These are phyloP conservation scores for Stichodactyla mertensii DNA, from an alignment of 64 coral and sea anemone species.

Conservation along the genomic window DNA sequence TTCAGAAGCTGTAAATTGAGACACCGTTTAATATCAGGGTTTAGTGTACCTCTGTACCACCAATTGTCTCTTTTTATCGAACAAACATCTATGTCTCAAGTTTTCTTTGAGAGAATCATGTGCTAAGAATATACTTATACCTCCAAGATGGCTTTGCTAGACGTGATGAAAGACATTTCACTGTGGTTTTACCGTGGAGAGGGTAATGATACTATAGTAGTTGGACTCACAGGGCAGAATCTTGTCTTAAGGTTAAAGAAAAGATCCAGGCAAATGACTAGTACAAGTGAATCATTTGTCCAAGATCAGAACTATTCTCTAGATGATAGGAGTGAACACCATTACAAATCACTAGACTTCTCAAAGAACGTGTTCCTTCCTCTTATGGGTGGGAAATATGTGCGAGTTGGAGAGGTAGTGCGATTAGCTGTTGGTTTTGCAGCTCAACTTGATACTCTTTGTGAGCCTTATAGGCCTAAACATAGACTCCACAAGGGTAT, in stretches of 20 bases:
- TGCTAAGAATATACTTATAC: no score
- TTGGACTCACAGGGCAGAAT: constrained; percentile 28
- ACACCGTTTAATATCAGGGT: neutral
- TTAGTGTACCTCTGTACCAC: neutral
- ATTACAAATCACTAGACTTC: constrained; percentile 47
- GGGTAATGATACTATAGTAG: constrained; percentile 69
- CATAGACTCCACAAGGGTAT: constrained; percentile 60
- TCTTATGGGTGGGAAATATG: constrained; percentile 64
- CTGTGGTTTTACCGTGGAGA: constrained; percentile 77
- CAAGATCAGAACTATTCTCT: neutral
- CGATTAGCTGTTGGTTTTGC: constrained; percentile 42
- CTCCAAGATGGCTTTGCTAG: neutral
- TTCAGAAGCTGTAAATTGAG: neutral
- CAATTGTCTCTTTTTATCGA: neutral
- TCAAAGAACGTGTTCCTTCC: constrained; percentile 46
- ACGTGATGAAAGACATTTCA: constrained; percentile 22
- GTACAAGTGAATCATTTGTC: neutral
- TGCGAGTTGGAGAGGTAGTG: constrained; percentile 49
- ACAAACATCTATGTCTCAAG: no score
- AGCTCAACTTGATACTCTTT: constrained; percentile 36
- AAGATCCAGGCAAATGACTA: neutral
- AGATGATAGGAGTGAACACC: neutral
- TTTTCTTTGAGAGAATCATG: no score
- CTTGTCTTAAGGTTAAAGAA: constrained; percentile 70
- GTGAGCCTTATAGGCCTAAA: constrained; percentile 34